Evolutionary conservation across 2,113 vertebrate species (phyloP), one percentile per base, ranked within the genome.

Genomic region (Tyrannus savana): DNA sequence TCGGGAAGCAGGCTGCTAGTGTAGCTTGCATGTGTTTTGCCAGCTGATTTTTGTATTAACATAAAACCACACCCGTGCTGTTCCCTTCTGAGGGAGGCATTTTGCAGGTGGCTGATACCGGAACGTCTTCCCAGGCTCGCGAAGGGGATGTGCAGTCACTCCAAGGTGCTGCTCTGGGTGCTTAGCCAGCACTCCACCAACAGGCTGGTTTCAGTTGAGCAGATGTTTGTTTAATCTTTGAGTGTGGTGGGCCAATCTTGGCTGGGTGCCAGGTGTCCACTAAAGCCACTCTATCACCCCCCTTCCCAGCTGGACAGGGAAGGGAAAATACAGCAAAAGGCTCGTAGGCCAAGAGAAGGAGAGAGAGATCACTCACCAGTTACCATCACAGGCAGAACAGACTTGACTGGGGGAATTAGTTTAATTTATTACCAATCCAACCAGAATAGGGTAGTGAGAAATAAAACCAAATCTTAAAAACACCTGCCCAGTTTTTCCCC

Each of bases 201-300:
- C 19, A 35, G 23, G 35, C 37, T 72, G 93, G 33, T 56, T 79
- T 55, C 44, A 74, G 83, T 66, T 3, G 46, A 96, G 91, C 95
- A 91, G 94, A 87, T 93, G 95, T 92, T 94, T 92, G 92, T 33
- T 37, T 95, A 60, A 69, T 93, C 95, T 84, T 53, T 82, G 49
- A 50, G 42, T 28, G 72, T 24, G 56, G 35, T 63, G 80, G 72
- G 64, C 42, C 47, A 42, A 6, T 50, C 27, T 49, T 63, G 72
- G 56, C 49, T 50, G 49, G 10, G 1, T 63, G 72, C 72, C 80
- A 63, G 31, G 24, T 37, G 35, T 49, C 58, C 75, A 31, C 41
- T 50, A 63, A 21, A 72, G 66, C n/a, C 0, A 2, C 41, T 56
- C 75, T 41, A 30, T 63, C 49, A 12, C 71, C 55, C 71, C 9